Percentiles rank a stretch among this genome's conserved stretches.
Evolutionary conservation across 2,113 vertebrate species (phyloP).

Genomic region (Furnarius figulus): DNA sequence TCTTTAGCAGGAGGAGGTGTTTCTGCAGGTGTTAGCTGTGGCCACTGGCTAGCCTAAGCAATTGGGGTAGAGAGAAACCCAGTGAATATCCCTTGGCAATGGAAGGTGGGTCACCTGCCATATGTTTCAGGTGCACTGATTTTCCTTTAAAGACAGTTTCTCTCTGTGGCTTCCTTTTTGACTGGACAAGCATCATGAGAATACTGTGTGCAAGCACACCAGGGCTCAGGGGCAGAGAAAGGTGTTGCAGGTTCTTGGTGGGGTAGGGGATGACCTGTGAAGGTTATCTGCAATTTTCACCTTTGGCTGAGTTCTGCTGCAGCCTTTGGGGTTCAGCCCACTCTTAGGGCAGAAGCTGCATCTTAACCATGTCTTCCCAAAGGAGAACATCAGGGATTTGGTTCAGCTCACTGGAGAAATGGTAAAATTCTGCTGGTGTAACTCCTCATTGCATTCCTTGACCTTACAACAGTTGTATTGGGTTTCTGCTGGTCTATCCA

Average conservation of each 20-base stretch:
- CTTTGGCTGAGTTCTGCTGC: not conserved
- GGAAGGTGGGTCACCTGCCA: not conserved
- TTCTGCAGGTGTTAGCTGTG: constrained; percentile 2
- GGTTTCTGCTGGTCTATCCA: not conserved
- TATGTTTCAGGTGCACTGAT: not conserved
- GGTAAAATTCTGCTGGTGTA: not conserved
- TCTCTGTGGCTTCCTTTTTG: not conserved
- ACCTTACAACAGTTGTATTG: not conserved
- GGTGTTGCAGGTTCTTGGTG: not conserved
- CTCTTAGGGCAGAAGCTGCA: not conserved
- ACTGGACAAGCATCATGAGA: not conserved
- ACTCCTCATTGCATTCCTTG: not conserved
- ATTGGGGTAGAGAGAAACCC: not conserved
- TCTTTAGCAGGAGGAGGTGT: not conserved
- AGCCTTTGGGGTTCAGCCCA: not conserved
- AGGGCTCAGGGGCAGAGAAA: not conserved
- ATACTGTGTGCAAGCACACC: not conserved
- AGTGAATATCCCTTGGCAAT: not conserved
- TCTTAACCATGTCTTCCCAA: not conserved
- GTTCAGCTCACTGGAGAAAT: not conserved
- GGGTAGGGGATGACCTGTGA: not conserved
- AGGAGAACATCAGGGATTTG: not conserved
- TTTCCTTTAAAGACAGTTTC: not conserved
- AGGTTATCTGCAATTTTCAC: not conserved
- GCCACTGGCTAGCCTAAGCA: not conserved